These are phyloP conservation scores for Bryconaethiops microstoma DNA, from an alignment of 2,797 vertebrate species.

Conservation along the genomic window DNA sequence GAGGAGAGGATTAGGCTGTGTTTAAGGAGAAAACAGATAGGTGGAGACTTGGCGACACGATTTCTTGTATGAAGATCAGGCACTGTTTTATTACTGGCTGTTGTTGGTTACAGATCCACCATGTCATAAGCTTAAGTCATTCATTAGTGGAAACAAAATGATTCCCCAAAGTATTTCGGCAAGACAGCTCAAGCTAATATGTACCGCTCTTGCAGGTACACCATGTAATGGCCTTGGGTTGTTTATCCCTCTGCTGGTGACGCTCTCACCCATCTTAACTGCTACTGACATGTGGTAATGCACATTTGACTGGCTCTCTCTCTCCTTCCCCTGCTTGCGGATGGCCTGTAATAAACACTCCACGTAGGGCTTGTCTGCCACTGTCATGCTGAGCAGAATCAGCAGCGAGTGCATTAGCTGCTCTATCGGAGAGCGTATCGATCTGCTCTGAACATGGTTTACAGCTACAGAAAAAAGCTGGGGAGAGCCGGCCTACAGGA, in stretches of 20 bases:
- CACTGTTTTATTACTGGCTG: background rate
- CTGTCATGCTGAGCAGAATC: conserved; percentile 57
- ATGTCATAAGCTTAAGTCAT: background rate
- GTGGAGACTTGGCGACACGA: conserved; percentile 14
- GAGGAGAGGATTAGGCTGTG: conserved; percentile 47
- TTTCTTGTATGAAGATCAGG: conserved; percentile 2
- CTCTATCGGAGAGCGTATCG: conserved; percentile 60
- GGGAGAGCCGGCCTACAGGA: conserved; percentile 36
- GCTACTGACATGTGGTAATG: conserved; percentile 41
- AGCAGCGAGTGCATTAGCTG: conserved; percentile 61
- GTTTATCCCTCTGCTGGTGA: conserved; percentile 12
- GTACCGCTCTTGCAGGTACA: background rate
- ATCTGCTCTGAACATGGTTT: conserved; percentile 59
- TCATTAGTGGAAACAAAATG: background rate
- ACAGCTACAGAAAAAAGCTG: conserved; percentile 50
- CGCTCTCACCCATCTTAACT: conserved; percentile 17
- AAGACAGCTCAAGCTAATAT: background rate
- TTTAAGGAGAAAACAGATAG: conserved; percentile 44
- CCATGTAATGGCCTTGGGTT: background rate
- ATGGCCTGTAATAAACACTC: conserved; percentile 57
- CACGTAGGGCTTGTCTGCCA: conserved; percentile 44
- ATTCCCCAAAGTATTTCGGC: background rate
- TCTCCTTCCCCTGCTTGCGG: conserved; percentile 40
- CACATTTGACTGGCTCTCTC: conserved; percentile 45
- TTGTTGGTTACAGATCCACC: background rate